phyloP scores from a whole-genome alignment of 1,140 invertebrate genomes.

The Ostrea denselamellosa region DNA sequence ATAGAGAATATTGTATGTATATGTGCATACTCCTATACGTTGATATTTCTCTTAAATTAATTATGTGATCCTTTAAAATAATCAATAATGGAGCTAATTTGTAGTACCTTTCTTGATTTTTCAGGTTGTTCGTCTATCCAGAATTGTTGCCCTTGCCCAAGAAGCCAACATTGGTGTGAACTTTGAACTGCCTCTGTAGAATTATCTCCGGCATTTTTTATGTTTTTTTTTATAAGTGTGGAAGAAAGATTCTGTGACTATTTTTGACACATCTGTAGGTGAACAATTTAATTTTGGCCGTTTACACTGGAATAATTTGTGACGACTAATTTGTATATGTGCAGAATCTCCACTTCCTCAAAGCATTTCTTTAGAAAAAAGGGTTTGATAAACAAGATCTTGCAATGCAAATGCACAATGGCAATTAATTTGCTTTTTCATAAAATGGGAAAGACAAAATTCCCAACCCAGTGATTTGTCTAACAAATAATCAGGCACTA shows the following conservation, averaged over 20 bases:
- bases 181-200: slow-evolving; percentile 93
- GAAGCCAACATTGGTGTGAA: slow-evolving; percentile 96
- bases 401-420: neutral
- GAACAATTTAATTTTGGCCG: neutral
- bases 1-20: neutral
- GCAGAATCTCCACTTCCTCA: slow-evolving; percentile 15
- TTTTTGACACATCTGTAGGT: neutral
- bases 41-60: neutral
- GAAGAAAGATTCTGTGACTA: neutral
- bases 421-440: neutral
- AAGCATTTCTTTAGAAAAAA: neutral
- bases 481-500: neutral
- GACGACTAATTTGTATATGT: neutral
- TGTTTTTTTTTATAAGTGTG: neutral
- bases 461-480: neutral
- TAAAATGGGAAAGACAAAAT: neutral
- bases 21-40: neutral
- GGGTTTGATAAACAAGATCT: neutral
- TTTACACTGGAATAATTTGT: neutral
- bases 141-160: slow-evolving; percentile 94
- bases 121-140: slow-evolving; percentile 91
- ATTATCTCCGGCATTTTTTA: neutral
- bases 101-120: slow-evolving; percentile 49
- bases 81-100: neutral
- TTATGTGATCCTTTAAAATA: slow-evolving; percentile 60